Conservation (phyloP, 2,888 invertebrate genomes). For the Tubulanus polymorphus region DNA sequence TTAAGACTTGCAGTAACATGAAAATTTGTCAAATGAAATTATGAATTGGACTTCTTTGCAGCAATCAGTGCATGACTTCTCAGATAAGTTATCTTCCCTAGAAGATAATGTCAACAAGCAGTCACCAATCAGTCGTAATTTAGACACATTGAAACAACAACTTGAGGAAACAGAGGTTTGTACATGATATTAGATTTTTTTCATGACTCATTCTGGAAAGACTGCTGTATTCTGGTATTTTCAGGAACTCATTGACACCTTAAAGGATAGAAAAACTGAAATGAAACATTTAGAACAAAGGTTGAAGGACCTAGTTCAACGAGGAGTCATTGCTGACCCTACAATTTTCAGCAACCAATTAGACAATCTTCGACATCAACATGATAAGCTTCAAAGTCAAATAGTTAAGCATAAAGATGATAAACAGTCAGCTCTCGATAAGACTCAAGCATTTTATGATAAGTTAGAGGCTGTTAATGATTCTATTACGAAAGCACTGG, state of each 20-base stretch:
- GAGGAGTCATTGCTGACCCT: background rate
- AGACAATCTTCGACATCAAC: conserved; percentile 72
- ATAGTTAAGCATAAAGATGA: conserved; percentile 56
- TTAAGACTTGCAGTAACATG: background rate
- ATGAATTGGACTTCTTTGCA: conserved; percentile 23
- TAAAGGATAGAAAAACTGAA: conserved; percentile 41
- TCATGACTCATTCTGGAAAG: background rate
- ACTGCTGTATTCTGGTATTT: conserved; percentile 6
- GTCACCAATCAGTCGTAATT: conserved; percentile 82
- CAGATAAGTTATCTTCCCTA: conserved; percentile 71
- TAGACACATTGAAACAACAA: conserved; percentile 77
- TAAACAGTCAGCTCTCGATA: conserved; percentile 28
- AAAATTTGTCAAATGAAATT: conserved; percentile 5
- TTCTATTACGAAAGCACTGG: conserved; percentile 32
- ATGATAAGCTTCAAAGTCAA: conserved; percentile 75
- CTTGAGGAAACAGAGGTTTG: conserved; percentile 67
- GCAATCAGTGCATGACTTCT: conserved; percentile 77
- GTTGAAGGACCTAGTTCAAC: conserved; percentile 70
- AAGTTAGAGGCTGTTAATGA: conserved; percentile 27
- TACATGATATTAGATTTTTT: background rate
- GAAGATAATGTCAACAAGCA: conserved; percentile 81
- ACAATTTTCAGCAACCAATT: conserved; percentile 56
- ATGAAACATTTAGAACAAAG: conserved; percentile 49
- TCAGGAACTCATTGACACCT: conserved; percentile 32
- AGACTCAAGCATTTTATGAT: conserved; percentile 31